phyloP scores from a whole-genome alignment of 1,140 invertebrate species.

The Cydia amplana region DNA sequence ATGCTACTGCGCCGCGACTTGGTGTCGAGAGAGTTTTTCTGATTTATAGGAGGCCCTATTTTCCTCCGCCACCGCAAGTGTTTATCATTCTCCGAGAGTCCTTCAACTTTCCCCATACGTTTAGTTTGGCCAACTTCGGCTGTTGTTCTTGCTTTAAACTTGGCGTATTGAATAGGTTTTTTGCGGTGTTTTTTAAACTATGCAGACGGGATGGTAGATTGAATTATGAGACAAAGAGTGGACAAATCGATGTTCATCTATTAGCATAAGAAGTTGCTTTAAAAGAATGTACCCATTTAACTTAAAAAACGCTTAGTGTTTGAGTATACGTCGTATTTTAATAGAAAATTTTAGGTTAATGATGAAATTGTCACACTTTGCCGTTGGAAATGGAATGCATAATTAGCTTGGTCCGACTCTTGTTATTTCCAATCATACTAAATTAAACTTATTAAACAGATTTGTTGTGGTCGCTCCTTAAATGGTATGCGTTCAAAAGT shows the following conservation, averaged over 20 bases:
- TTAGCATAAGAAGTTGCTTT: too few species aligned
- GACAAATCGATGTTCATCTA: background rate
- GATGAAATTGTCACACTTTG: too few species aligned
- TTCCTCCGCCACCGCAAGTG: constrained; percentile 17
- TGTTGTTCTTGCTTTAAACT: constrained; percentile 26
- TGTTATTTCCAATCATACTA: too few species aligned
- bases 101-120: constrained; percentile 49
- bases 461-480: too few species aligned
- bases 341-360: too few species aligned
- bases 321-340: too few species aligned
- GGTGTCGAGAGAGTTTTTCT: constrained; percentile 27
- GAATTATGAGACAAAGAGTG: background rate
- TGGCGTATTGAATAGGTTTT: constrained; percentile 5
- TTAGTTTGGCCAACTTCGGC: constrained; percentile 32
- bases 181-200: background rate
- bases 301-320: too few species aligned
- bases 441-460: too few species aligned
- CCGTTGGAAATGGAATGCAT: too few species aligned
- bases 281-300: too few species aligned
- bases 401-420: too few species aligned
- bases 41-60: constrained; percentile 23
- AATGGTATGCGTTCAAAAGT: too few species aligned
- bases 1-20: background rate
- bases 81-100: constrained; percentile 52
- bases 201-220: constrained; percentile 1